A percentile compares a stretch with the other conserved stretches of the same genome.
phyloP scores from a whole-genome alignment of 2,888 invertebrate species.

The Strigamia crassipes region DNA sequence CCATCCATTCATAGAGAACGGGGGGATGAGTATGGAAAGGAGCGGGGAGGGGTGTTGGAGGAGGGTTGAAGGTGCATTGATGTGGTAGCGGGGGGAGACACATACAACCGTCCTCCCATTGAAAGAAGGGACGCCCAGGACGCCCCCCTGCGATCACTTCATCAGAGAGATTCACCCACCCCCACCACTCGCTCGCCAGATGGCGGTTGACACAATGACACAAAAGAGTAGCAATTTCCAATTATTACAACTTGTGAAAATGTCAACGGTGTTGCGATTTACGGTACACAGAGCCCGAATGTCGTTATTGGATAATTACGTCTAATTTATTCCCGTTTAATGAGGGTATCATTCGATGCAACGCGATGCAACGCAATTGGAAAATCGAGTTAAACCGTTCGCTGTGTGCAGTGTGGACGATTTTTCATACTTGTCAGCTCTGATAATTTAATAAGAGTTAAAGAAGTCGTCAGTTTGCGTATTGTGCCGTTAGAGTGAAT shows the following conservation, averaged over 20 bases:
- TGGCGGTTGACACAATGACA: slow-evolving; percentile 42
- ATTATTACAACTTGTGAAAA: slow-evolving; percentile 38
- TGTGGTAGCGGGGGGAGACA: slow-evolving; percentile 36
- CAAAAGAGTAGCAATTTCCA: slow-evolving; percentile 42
- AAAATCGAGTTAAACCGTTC: too few relatives aligned
- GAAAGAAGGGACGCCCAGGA: slow-evolving; percentile 42
- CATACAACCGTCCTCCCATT: slow-evolving; percentile 41
- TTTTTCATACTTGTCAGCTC: not conserved
- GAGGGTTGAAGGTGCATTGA: slow-evolving; percentile 42
- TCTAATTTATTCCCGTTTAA: too few relatives aligned
- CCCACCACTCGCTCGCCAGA: slow-evolving; percentile 29
- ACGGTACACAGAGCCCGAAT: not conserved
- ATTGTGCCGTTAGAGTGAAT: not conserved
- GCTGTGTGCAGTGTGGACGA: too few relatives aligned
- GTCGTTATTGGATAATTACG: not conserved
- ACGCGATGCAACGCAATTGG: too few relatives aligned
- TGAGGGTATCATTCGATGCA: too few relatives aligned
- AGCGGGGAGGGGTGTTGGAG: not conserved
- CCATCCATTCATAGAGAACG: slow-evolving; percentile 23
- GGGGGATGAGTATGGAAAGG: slow-evolving; percentile 27
- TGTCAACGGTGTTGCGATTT: slow-evolving; percentile 6
- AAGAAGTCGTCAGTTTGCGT: not conserved
- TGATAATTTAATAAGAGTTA: slow-evolving; percentile 29
- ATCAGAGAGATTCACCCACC: slow-evolving; percentile 38
- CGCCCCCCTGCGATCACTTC: slow-evolving; percentile 42